Conservation (phyloP, 2,113 vertebrate genomes). For the Eubucco bourcierii region DNA sequence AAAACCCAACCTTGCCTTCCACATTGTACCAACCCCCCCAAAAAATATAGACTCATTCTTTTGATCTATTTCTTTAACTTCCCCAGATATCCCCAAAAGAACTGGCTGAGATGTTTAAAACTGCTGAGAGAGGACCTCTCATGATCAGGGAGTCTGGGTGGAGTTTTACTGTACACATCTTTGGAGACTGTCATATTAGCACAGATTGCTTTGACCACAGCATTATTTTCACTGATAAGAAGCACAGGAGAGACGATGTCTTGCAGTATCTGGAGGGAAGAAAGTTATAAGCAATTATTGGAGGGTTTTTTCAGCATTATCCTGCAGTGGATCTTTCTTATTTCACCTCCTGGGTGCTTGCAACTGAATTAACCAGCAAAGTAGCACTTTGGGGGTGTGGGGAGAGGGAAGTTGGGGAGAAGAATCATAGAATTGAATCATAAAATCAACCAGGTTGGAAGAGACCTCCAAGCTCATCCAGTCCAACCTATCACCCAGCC, state of each 20-base stretch:
- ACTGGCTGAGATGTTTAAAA: slow-evolving; percentile 36
- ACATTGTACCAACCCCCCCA: neutral
- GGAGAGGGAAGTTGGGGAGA: neutral
- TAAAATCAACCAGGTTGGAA: too few relatives aligned
- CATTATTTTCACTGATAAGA: slow-evolving; percentile 30
- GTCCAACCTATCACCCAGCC: too few relatives aligned
- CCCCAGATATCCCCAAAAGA: slow-evolving; percentile 40
- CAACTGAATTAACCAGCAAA: neutral
- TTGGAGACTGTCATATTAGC: neutral
- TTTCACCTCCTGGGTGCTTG: neutral
- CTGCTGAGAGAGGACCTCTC: slow-evolving; percentile 17
- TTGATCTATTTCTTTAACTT: slow-evolving; percentile 28
- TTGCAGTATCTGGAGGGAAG: neutral
- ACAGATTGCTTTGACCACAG: neutral
- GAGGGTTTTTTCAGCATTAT: neutral
- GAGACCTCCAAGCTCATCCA: too few relatives aligned
- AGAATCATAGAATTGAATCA: too few relatives aligned
- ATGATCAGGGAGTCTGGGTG: neutral
- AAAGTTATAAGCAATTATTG: neutral
- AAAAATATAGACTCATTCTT: slow-evolving; percentile 13
- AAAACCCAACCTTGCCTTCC: neutral
- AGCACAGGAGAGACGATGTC: neutral
- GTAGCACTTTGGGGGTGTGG: neutral
- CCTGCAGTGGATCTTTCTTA: neutral
- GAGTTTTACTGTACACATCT: neutral